A percentile compares a stretch with the other conserved stretches of the same genome.
These are phyloP conservation scores for Sebastes trivittatus DNA, from an alignment of 2,797 vertebrate genomes.

Conservation along the genomic window DNA sequence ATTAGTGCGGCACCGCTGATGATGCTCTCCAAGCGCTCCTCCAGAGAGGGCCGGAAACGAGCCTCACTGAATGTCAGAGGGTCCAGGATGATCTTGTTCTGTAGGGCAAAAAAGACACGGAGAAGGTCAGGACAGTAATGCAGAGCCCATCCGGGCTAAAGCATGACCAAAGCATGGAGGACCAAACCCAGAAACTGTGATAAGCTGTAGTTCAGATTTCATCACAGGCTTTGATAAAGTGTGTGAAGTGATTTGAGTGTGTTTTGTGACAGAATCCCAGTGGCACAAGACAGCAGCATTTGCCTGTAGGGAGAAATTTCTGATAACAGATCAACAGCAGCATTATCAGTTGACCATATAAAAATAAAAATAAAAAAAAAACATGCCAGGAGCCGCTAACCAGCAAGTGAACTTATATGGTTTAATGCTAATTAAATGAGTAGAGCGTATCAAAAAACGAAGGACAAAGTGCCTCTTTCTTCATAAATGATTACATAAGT, in stretches of 20 bases:
- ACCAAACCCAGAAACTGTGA: not conserved
- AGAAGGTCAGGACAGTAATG: conserved; percentile 33
- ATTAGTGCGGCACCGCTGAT: conserved; percentile 98
- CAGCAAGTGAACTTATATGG: not conserved
- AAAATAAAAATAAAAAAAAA: not conserved
- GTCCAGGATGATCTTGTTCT: conserved; percentile 96
- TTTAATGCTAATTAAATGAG: not conserved
- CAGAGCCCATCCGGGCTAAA: not conserved
- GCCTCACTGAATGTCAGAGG: conserved; percentile 97
- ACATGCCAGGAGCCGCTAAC: not conserved
- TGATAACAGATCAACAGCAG: not conserved
- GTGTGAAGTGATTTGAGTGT: not conserved
- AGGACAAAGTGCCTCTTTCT: not conserved
- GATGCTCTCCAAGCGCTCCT: conserved; percentile 98
- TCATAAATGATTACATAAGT: not conserved
- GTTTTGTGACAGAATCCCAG: not conserved
- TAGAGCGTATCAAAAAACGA: not conserved
- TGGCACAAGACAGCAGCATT: conserved; percentile 7
- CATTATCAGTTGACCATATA: not conserved
- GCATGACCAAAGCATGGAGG: not conserved
- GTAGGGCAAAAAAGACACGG: conserved; percentile 5
- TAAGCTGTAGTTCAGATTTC: not conserved
- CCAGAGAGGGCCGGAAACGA: conserved; percentile 95
- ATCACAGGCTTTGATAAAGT: not conserved
- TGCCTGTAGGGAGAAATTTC: not conserved